A percentile compares a stretch with the other conserved stretches of the same genome.
Evolutionary conservation across 2,888 invertebrate species (phyloP).

Genomic region (Crioceris asparagi): DNA sequence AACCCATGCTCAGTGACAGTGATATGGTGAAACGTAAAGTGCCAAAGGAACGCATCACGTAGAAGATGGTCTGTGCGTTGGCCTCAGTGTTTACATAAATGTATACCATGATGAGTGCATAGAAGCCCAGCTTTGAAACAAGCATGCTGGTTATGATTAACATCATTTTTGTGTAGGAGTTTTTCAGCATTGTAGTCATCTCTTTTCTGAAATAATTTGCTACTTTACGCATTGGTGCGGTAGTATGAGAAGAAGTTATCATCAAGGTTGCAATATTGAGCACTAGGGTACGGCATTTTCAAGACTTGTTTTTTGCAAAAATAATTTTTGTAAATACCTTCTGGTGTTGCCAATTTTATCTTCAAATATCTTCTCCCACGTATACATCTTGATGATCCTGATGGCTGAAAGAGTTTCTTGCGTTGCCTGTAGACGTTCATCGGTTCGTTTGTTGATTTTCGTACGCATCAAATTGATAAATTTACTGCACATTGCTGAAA

Average conservation of each 20-base stretch:
- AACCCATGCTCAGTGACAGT: constrained; percentile 21
- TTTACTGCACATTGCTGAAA: constrained; percentile 19
- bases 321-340: too few relatives aligned
- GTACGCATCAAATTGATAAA: constrained; percentile 19
- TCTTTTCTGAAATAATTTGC: constrained; percentile 21
- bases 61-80: constrained; percentile 24
- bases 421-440: constrained; percentile 26
- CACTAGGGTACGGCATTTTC: too few relatives aligned
- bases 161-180: constrained; percentile 22
- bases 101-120: constrained; percentile 25
- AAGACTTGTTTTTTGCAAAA: too few relatives aligned
- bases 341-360: constrained; percentile 43
- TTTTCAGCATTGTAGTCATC: constrained; percentile 19
- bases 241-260: not conserved
- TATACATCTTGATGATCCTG: constrained; percentile 30
- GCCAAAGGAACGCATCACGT: constrained; percentile 20
- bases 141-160: constrained; percentile 27
- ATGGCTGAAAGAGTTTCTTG: constrained; percentile 29
- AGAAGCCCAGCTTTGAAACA: constrained; percentile 23
- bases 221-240: not conserved
- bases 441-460: constrained; percentile 29
- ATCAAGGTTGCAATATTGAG: too few relatives aligned
- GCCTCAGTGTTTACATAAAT: constrained; percentile 17
- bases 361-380: constrained; percentile 27
- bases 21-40: constrained; percentile 18